Conservation (phyloP, 2,797 vertebrate genomes). For the Hipposideros larvatus region DNA sequence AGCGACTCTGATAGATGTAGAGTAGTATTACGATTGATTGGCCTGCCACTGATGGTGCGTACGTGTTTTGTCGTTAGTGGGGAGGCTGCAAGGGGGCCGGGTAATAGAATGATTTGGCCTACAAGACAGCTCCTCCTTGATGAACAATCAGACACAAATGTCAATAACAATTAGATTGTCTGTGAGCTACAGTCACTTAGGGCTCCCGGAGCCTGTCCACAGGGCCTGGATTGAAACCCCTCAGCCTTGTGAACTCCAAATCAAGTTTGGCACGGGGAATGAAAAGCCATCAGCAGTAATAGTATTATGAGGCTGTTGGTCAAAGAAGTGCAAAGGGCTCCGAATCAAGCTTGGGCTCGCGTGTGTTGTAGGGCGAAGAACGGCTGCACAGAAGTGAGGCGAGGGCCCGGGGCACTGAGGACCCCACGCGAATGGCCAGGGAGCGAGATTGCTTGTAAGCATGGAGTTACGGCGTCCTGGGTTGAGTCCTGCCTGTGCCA, state of each 20-base stretch:
- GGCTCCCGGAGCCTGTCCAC: slow-evolving; percentile 88
- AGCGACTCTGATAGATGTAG: slow-evolving; percentile 63
- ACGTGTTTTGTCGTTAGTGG: slow-evolving; percentile 64
- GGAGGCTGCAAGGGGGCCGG: slow-evolving; percentile 83
- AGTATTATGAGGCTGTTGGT: slow-evolving; percentile 86
- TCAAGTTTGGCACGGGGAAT: slow-evolving; percentile 90
- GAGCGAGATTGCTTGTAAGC: fast-evolving
- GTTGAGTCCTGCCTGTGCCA: too few species aligned
- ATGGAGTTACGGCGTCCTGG: fast-evolving
- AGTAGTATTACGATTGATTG: slow-evolving; percentile 87
- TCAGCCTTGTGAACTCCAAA: slow-evolving; percentile 86
- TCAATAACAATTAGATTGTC: slow-evolving; percentile 93
- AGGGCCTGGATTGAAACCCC: slow-evolving; percentile 86
- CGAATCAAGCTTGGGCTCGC: neutral
- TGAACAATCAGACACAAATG: slow-evolving; percentile 91
- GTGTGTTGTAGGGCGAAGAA: neutral
- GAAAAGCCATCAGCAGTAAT: slow-evolving; percentile 90
- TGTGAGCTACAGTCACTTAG: slow-evolving; percentile 90
- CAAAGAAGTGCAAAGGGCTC: slow-evolving; percentile 80
- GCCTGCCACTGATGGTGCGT: slow-evolving; percentile 64
- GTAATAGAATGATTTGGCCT: slow-evolving; percentile 89
- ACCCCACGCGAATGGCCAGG: neutral
- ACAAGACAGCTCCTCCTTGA: slow-evolving; percentile 87
- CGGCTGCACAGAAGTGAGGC: fast-evolving
- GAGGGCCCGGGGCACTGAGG: neutral